These are phyloP conservation scores for Salminus brasiliensis DNA, from an alignment of 2,113 vertebrate species.

Conservation along the genomic window DNA sequence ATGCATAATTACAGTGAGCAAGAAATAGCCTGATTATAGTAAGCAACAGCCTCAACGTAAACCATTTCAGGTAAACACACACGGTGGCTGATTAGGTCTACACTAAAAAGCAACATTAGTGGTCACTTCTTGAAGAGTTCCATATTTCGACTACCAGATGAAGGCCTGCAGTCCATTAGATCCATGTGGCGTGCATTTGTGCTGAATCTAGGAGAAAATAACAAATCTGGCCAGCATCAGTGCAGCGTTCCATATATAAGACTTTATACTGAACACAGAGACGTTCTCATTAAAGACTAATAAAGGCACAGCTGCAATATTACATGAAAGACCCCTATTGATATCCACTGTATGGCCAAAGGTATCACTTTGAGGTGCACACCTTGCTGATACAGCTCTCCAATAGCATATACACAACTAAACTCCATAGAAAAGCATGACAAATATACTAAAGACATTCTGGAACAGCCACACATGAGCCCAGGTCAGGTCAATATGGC, in stretches of 20 bases:
- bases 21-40: slow-evolving; percentile 11
- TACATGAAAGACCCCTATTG: no score
- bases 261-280: background rate
- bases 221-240: slow-evolving; percentile 2
- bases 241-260: background rate
- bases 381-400: background rate
- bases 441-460: no score
- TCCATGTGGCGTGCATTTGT: slow-evolving; percentile 33
- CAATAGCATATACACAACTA: no score
- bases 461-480: no score
- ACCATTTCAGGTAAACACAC: background rate
- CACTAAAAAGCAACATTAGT: background rate
- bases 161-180: slow-evolving; percentile 28
- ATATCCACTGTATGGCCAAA: background rate
- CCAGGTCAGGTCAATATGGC: no score
- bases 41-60: background rate
- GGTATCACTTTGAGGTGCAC: background rate
- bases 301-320: background rate
- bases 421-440: no score
- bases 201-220: background rate
- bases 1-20: background rate
- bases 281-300: background rate
- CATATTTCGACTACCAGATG: slow-evolving; percentile 18
- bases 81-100: background rate
- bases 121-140: background rate